Percentiles rank a stretch among this genome's conserved stretches.
These are phyloP conservation scores for Chunga burmeisteri DNA, from an alignment of 2,113 vertebrate species.

Conservation along the genomic window DNA sequence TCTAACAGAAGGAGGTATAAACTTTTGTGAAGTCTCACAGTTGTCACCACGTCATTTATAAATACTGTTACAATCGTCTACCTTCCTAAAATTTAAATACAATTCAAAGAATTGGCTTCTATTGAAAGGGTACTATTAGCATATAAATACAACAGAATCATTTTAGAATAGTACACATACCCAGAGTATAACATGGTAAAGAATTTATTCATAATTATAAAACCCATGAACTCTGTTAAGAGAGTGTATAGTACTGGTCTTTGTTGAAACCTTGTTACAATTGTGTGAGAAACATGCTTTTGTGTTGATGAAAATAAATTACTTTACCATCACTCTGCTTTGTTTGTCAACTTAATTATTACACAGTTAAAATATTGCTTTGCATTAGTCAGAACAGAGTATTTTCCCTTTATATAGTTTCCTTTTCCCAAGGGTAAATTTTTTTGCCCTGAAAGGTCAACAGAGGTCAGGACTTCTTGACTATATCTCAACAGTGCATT, in stretches of 20 bases:
- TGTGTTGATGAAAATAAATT: constrained; percentile 62
- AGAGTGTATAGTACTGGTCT: constrained; percentile 42
- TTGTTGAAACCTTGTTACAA: constrained; percentile 54
- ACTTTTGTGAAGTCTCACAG: constrained; percentile 75
- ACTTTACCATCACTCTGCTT: constrained; percentile 58
- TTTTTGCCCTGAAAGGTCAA: constrained; percentile 70
- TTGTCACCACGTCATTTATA: constrained; percentile 72
- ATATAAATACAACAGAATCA: constrained; percentile 76
- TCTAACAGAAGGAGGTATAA: constrained; percentile 72
- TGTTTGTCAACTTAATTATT: constrained; percentile 63
- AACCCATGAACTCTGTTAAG: constrained; percentile 51
- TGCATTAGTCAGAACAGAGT: constrained; percentile 43
- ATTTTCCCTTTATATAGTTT: constrained; percentile 50
- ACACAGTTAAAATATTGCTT: constrained; percentile 55
- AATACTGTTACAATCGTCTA: constrained; percentile 70
- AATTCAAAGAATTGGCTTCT: constrained; percentile 69
- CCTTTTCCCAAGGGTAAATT: constrained; percentile 61
- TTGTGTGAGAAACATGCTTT: constrained; percentile 61
- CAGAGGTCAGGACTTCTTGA: constrained; percentile 68
- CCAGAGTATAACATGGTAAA: constrained; percentile 64
- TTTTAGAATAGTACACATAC: constrained; percentile 68
- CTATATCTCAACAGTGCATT: constrained; percentile 73
- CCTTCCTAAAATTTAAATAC: constrained; percentile 76
- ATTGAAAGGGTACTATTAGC: constrained; percentile 73
- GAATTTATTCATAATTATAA: constrained; percentile 75